Conservation (phyloP, 2,113 vertebrate genomes). For the Terrapene triunguis region DNA sequence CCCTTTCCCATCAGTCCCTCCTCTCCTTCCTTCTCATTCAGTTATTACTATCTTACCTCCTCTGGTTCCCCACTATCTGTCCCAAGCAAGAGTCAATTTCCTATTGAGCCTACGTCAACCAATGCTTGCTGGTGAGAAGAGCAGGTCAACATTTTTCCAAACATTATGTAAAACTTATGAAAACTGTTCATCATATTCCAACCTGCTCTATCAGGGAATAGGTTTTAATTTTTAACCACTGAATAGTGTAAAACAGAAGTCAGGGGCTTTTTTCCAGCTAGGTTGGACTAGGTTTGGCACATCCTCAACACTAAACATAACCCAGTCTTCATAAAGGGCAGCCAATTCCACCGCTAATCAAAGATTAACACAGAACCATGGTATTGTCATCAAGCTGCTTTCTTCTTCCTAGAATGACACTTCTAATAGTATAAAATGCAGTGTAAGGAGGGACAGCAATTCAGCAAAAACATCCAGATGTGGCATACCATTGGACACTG, state of each 20-base stretch:
- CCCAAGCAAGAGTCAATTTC: background rate
- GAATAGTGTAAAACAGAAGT: background rate
- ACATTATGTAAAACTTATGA: background rate
- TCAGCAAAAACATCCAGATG: background rate
- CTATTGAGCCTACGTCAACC: background rate
- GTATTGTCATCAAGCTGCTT: background rate
- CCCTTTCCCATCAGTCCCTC: background rate
- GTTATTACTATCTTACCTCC: background rate
- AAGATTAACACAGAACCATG: background rate
- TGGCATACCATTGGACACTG: background rate
- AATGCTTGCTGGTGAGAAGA: background rate
- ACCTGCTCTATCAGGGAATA: background rate
- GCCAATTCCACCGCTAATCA: background rate
- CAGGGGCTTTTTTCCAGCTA: background rate
- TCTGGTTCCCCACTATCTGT: background rate
- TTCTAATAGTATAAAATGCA: background rate
- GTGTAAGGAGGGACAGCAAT: background rate
- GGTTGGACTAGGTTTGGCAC: background rate
- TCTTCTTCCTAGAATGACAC: background rate
- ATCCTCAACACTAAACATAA: background rate
- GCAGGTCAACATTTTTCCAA: background rate
- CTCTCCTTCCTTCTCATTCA: background rate
- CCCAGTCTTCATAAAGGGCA: background rate
- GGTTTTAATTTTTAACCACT: background rate
- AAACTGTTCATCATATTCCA: background rate